Percentiles rank a stretch among this genome's conserved stretches.
These are phyloP conservation scores for Sialia sialis DNA, from an alignment of 2,113 vertebrate genomes.

Conservation along the genomic window DNA sequence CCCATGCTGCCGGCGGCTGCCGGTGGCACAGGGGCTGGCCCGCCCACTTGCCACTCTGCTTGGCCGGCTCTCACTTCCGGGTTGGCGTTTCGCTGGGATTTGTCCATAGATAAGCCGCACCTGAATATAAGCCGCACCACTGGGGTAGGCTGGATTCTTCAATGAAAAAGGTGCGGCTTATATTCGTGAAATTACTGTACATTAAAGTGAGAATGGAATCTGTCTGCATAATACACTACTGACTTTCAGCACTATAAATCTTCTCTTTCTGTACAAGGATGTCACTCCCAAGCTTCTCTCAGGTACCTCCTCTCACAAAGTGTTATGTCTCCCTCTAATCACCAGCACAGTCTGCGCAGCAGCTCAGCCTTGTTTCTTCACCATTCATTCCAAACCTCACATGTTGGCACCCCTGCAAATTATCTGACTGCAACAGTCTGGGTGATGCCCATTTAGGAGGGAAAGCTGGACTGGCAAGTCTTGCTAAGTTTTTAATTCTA, in stretches of 20 bases:
- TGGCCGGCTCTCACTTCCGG: too few relatives aligned
- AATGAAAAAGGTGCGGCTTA: too few relatives aligned
- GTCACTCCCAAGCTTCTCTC: not conserved
- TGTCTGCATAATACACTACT: not conserved
- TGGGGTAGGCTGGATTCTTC: too few relatives aligned
- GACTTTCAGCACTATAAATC: not conserved
- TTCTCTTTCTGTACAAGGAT: not conserved
- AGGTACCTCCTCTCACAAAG: not conserved
- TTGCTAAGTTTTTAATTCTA: not conserved
- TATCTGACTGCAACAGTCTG: not conserved
- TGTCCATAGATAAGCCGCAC: too few relatives aligned
- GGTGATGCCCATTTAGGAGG: not conserved
- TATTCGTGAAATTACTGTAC: too few relatives aligned
- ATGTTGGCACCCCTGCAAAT: fast-evolving
- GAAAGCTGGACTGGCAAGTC: not conserved
- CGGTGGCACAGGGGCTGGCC: too few relatives aligned
- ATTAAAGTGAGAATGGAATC: not conserved
- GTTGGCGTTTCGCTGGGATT: too few relatives aligned
- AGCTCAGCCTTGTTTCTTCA: not conserved
- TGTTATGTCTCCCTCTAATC: not conserved
- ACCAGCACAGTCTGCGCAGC: not conserved
- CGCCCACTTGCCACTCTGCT: too few relatives aligned
- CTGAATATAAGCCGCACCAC: too few relatives aligned
- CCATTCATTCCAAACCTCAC: not conserved
- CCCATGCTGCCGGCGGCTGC: too few relatives aligned